These are phyloP conservation scores for Nyctalus aviator DNA, from an alignment of 2,797 vertebrate species.

Conservation along the genomic window DNA sequence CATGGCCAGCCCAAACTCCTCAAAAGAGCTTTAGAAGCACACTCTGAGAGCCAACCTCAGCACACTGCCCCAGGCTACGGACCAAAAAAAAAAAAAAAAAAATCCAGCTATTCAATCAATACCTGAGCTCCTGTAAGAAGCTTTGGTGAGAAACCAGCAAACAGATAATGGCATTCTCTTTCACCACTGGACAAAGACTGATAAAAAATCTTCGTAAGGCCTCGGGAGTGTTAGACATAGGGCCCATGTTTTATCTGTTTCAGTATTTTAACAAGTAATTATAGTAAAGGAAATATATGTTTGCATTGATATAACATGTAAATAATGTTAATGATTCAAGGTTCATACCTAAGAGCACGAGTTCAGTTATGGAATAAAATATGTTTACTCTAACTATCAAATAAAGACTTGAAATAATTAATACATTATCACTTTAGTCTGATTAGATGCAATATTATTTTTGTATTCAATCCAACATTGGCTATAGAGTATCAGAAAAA, in stretches of 20 bases:
- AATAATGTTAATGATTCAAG: conserved; percentile 21
- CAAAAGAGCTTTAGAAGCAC: not conserved
- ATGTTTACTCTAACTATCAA: not conserved
- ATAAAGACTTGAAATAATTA: not conserved
- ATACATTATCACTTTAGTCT: not conserved
- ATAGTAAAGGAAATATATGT: not conserved
- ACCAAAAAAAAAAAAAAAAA: not conserved
- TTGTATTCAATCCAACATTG: not conserved
- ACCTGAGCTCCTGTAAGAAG: not conserved
- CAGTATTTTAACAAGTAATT: not conserved
- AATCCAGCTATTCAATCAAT: not conserved
- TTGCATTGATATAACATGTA: not conserved
- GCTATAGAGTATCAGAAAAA: not conserved
- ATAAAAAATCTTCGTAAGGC: not conserved
- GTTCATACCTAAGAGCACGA: not conserved
- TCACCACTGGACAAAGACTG: not conserved
- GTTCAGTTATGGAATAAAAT: not conserved
- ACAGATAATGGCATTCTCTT: not conserved
- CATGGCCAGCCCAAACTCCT: not conserved
- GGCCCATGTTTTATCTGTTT: not conserved
- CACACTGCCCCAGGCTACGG: not conserved
- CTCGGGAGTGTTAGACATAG: not conserved
- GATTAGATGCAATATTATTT: not conserved
- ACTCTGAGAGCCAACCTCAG: not conserved
- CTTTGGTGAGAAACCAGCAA: not conserved